Percentiles rank a stretch among this genome's conserved stretches.
Conservation (phyloP, 2,888 invertebrate genomes). For the Drosophila limbata region DNA sequence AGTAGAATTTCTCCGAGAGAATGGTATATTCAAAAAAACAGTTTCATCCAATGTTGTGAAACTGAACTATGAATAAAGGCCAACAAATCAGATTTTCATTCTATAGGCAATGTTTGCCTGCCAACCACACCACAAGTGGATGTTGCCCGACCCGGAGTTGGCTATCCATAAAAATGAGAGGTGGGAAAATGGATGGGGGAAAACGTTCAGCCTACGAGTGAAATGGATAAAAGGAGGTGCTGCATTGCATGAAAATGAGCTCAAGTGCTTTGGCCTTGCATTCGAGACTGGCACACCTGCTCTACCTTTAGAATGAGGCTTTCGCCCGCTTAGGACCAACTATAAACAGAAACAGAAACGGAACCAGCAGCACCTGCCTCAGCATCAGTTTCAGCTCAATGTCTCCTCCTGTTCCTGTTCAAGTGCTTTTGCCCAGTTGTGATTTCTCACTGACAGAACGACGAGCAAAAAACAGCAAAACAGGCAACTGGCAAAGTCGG, state of each 20-base stretch:
- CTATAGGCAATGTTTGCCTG: conserved; percentile 12
- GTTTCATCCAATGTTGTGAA: conserved; percentile 6
- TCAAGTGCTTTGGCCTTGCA: conserved; percentile 30
- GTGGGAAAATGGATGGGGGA: neutral
- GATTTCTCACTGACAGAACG: conserved; percentile 48
- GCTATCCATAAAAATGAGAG: conserved; percentile 25
- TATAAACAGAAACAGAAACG: neutral
- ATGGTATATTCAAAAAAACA: conserved; percentile 4
- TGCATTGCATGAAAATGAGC: conserved; percentile 60
- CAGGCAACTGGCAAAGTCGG: conserved; percentile 16
- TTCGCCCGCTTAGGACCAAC: conserved; percentile 17
- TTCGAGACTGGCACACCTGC: conserved; percentile 33
- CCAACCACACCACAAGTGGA: conserved; percentile 34
- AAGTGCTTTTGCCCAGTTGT: conserved; percentile 45
- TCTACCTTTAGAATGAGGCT: neutral
- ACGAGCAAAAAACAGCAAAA: conserved; percentile 1
- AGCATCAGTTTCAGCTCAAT: neutral
- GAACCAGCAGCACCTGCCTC: conserved; percentile 1
- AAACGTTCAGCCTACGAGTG: conserved; percentile 28
- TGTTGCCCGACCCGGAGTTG: conserved; percentile 10
- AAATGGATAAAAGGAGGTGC: conserved; percentile 38
- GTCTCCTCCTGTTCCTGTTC: conserved; percentile 5
- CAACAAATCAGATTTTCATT: conserved; percentile 42
- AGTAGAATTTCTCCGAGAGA: conserved; percentile 3
- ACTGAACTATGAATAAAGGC: conserved; percentile 19